A percentile compares a stretch with the other conserved stretches of the same genome.
Conservation (phyloP, 92 coral and sea anemone genomes). For the Palythoa caribaeorum region DNA sequence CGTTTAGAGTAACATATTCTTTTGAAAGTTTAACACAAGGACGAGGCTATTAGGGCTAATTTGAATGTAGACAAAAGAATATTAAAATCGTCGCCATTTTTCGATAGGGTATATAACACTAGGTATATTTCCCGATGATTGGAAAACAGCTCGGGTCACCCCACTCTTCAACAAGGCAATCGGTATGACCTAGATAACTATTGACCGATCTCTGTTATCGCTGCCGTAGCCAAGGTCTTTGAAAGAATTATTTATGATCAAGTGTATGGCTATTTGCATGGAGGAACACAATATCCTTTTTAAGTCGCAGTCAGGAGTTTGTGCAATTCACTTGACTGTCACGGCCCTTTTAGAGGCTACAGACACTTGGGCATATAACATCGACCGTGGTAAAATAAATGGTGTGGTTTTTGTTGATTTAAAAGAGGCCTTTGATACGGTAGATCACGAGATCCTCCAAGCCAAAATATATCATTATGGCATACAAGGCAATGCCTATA, state of each 20-base stretch:
- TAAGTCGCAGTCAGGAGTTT: conserved; percentile 40
- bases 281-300: conserved; percentile 31
- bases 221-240: conserved; percentile 29
- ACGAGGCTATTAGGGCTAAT: too few species aligned
- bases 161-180: conserved; percentile 43
- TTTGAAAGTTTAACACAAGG: too few species aligned
- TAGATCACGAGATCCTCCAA: conserved; percentile 47
- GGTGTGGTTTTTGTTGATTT: conserved; percentile 53
- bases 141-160: conserved; percentile 45
- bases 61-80: too few species aligned
- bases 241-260: too few species aligned
- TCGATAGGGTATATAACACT: too few species aligned
- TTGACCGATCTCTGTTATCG: too few species aligned
- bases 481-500: conserved; percentile 35
- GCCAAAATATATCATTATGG: conserved; percentile 48
- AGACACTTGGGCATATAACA: conserved; percentile 39
- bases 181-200: conserved; percentile 9
- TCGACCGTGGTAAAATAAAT: conserved; percentile 47
- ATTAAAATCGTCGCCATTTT: too few species aligned
- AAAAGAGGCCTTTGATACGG: conserved; percentile 40
- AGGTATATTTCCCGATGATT: conserved; percentile 61
- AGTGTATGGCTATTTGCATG: conserved; percentile 27
- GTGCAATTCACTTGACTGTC: conserved; percentile 42
- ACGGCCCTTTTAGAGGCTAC: conserved; percentile 54
- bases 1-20: too few species aligned